Evolutionary conservation across 2,113 vertebrate species (phyloP).

Genomic region (Chaenocephalus aceratus): DNA sequence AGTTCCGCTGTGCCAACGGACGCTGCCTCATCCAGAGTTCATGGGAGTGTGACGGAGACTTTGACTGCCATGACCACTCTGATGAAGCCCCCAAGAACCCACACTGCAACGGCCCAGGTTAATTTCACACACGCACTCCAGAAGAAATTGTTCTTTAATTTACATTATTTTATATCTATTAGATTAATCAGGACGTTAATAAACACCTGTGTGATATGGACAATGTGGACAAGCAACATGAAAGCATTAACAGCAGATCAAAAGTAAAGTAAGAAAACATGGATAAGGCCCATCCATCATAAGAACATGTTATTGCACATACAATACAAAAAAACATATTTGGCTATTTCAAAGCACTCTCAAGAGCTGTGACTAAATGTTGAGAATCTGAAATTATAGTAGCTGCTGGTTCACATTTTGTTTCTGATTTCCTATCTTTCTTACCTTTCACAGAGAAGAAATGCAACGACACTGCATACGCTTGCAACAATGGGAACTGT

Average conservation of each 20-base stretch:
- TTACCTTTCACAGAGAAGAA: constrained; percentile 86
- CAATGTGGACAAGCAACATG: background rate
- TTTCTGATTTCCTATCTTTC: constrained; percentile 11
- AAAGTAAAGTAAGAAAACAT: background rate
- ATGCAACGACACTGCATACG: constrained; percentile 91
- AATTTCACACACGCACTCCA: constrained; percentile 4
- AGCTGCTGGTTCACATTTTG: constrained; percentile 1
- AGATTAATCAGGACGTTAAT: background rate
- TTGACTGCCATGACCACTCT: constrained; percentile 94
- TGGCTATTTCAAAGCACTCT: too few relatives aligned
- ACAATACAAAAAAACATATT: too few relatives aligned
- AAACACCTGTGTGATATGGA: background rate
- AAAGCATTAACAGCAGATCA: background rate
- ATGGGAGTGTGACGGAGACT: constrained; percentile 95
- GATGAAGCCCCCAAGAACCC: constrained; percentile 95
- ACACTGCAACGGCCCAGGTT: constrained; percentile 89
- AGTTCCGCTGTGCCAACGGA: constrained; percentile 96
- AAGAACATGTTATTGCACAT: background rate
- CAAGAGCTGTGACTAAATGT: background rate
- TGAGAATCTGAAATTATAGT: constrained; percentile 7
- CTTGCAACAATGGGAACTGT: constrained; percentile 91
- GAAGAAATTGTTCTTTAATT: background rate
- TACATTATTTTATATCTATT: background rate
- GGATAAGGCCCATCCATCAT: background rate
- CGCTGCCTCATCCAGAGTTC: constrained; percentile 92